Evolutionary conservation across 2,888 invertebrate species (phyloP), one percentile per base, ranked within the genome.

Genomic region (Athrips mouffetella): DNA sequence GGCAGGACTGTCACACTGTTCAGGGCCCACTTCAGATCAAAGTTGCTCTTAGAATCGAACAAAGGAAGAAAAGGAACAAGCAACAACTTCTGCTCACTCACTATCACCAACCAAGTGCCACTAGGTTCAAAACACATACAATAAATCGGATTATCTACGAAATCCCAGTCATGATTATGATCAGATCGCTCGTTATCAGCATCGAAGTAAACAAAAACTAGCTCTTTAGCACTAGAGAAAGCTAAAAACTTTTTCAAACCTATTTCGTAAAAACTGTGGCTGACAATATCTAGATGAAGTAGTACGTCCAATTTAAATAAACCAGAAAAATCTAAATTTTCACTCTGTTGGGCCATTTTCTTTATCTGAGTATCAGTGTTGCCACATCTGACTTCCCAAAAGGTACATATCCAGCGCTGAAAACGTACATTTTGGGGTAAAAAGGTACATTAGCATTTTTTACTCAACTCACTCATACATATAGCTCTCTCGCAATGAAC

Each of bases 41-140:
- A 88, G 29, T 70, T 72, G 54, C 69, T 80, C 59, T 85, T 81
- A 15, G 88, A 84, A 31, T 76, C 77, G 56, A 89, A 87, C 25
- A 83, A 59, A 0, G 89, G 87, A 25, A 89, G 66, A 64, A 85
- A 89, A 16, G 89, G 89, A n/a, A 89, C 83, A n/a, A 89, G 67
- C 21, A 88, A 64, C 4, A 89, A 70, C 58, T 86, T 87, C 54
- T 81, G 81, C 69, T 89, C 89, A 77, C 91, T 90, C 50, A 91
- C 81, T 56, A 92, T 89, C 18, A 94, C 80, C 20, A 94, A 82
- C 94, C 94, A 94, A 33, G 92, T 92, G 47, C 95, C 96, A 51
- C 93, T 91, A 1, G 95, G 94, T 81, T 96, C 95, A 78, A 96
- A 96, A 74, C 95, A 95, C 73, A 96, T 87, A 67, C 92, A 92